Evolutionary conservation across 2,113 vertebrate species (phyloP).

Genomic region (Aptenodytes patagonicus): DNA sequence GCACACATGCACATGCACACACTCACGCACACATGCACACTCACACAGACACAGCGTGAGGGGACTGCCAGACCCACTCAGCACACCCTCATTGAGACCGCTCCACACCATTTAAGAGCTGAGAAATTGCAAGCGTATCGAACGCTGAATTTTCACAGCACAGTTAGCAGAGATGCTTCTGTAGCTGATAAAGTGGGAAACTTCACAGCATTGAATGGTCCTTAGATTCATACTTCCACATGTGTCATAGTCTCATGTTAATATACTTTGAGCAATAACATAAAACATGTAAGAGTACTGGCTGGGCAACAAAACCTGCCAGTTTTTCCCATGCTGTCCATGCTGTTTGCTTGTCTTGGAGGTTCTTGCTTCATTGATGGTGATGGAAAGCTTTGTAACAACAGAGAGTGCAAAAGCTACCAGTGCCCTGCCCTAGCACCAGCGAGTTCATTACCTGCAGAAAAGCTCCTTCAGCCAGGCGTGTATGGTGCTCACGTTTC

Average conservation of each 20-base stretch:
- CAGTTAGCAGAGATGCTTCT: background rate
- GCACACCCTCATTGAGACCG: rapidly evolving
- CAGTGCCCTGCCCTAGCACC: rapidly evolving
- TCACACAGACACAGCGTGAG: rapidly evolving
- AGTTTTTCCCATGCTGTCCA: rapidly evolving
- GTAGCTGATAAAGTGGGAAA: conserved; percentile 22
- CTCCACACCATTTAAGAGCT: background rate
- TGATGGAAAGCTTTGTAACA: rapidly evolving
- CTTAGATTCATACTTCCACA: background rate
- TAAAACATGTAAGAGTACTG: background rate
- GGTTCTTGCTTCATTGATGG: rapidly evolving
- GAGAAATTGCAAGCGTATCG: background rate
- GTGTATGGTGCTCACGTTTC: rapidly evolving
- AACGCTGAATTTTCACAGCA: background rate
- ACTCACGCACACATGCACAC: rapidly evolving
- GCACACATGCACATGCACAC: no score
- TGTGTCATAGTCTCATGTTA: background rate
- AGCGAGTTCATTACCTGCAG: background rate
- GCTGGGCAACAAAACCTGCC: background rate
- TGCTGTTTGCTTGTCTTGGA: background rate
- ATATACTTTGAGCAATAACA: background rate
- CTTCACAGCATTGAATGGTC: background rate
- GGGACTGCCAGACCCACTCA: rapidly evolving
- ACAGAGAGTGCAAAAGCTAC: no score
- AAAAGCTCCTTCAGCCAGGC: background rate